These are phyloP conservation scores for Nothura maculosa DNA, from an alignment of 2,797 vertebrate genomes.

Conservation along the genomic window DNA sequence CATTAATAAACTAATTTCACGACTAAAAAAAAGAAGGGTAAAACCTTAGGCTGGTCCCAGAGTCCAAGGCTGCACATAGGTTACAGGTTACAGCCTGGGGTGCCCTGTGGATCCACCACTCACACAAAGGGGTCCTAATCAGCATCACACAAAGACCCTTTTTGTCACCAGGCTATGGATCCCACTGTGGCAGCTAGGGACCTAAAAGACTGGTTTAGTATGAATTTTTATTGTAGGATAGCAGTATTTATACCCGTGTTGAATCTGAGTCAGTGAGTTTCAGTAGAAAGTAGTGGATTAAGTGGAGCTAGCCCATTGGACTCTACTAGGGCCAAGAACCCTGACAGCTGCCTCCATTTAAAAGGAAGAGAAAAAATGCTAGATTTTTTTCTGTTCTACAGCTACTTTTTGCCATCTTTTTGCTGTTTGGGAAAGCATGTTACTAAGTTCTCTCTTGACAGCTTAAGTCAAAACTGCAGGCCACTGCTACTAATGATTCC, in stretches of 20 bases:
- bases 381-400: background rate
- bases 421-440: background rate
- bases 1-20: background rate
- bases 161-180: background rate
- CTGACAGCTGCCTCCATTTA: background rate
- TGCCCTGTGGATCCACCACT: background rate
- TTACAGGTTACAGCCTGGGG: background rate
- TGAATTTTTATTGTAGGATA: background rate
- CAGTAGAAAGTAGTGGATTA: background rate
- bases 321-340: background rate
- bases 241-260: background rate
- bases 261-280: background rate
- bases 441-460: background rate
- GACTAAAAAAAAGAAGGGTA: background rate
- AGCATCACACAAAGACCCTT: background rate
- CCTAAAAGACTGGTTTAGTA: background rate
- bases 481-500: background rate
- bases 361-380: background rate
- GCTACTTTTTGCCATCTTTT: background rate
- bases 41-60: background rate
- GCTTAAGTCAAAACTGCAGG: rapidly evolving
- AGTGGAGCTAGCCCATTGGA: background rate
- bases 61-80: background rate
- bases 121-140: too few relatives aligned
- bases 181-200: background rate